Conservation (phyloP, 1,140 invertebrate species). For the Camponotus vicinus region DNA sequence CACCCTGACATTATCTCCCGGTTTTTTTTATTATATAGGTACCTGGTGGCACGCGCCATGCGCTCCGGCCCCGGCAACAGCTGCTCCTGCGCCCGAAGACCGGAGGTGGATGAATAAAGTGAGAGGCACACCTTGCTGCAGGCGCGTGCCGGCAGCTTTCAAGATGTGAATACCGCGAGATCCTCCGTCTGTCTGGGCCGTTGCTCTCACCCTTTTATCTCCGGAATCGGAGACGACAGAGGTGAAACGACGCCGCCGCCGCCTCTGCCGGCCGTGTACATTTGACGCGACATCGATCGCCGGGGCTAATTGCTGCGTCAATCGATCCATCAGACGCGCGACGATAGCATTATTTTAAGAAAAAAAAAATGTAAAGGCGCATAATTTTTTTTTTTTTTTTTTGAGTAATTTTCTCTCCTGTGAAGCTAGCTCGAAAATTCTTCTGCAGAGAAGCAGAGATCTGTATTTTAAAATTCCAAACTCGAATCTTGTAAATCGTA, state of each 20-base stretch:
- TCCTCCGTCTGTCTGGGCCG: conserved; percentile 81
- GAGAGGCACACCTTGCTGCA: conserved; percentile 82
- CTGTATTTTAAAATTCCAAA: not conserved
- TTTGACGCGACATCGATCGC: conserved; percentile 45
- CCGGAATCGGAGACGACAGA: conserved; percentile 56
- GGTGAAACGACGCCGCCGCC: conserved; percentile 45
- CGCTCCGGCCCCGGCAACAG: conserved; percentile 80
- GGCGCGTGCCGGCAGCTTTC: conserved; percentile 83
- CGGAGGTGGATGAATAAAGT: conserved; percentile 80
- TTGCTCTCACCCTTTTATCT: conserved; percentile 78
- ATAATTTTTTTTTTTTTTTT: not conserved
- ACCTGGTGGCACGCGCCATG: conserved; percentile 86
- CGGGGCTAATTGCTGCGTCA: conserved; percentile 45
- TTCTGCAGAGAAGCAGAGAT: not conserved
- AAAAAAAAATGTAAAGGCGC: not conserved
- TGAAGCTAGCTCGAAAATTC: not conserved
- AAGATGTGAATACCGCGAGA: conserved; percentile 82
- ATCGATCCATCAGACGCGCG: conserved; percentile 41
- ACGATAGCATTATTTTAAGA: not conserved
- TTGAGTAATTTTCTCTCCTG: too few relatives aligned
- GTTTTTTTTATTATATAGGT: conserved; percentile 83
- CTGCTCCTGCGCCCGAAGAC: conserved; percentile 80
- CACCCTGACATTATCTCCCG: conserved; percentile 84
- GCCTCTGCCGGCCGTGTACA: not conserved
- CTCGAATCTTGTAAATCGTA: too few relatives aligned